A percentile compares a stretch with the other conserved stretches of the same genome.
phyloP scores from a whole-genome alignment of 2,797 vertebrate species.

The Enteromius unitaeniatus region DNA sequence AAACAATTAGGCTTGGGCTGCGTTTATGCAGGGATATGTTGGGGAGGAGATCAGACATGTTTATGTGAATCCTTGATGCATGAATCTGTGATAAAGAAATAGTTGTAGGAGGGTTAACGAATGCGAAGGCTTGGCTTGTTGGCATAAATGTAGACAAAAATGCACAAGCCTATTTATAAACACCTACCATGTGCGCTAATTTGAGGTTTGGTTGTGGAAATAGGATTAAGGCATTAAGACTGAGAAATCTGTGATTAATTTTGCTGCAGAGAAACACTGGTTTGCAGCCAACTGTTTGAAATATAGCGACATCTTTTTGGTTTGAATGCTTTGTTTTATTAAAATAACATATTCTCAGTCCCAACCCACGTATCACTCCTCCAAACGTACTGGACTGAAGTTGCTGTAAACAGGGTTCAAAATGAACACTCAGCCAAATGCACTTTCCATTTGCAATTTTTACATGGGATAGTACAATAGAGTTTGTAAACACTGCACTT shows the following conservation, averaged over 20 bases:
- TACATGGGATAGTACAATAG: background rate
- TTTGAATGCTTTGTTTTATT: background rate
- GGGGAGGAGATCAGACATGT: conserved; percentile 38
- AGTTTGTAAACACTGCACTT: background rate
- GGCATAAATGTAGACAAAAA: background rate
- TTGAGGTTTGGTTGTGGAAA: background rate
- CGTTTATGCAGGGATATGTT: conserved; percentile 15
- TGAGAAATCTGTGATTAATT: background rate
- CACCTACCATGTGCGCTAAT: background rate
- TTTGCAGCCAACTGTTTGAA: background rate
- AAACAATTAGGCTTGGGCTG: conserved; percentile 31
- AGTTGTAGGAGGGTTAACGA: background rate
- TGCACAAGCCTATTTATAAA: background rate
- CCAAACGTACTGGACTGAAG: background rate
- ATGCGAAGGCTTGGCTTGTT: background rate
- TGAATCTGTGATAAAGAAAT: conserved; percentile 6
- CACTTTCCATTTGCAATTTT: background rate
- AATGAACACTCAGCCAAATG: background rate
- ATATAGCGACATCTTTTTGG: too few relatives aligned
- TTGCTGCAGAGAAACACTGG: background rate
- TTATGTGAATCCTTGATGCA: conserved; percentile 58
- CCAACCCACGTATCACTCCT: background rate
- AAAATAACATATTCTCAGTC: background rate
- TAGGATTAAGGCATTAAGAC: background rate
- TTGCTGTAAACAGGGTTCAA: background rate